Evolutionary conservation across 2,797 vertebrate genomes (phyloP), one percentile per base, ranked within the genome.

Genomic region (Hippocampus kuda): DNA sequence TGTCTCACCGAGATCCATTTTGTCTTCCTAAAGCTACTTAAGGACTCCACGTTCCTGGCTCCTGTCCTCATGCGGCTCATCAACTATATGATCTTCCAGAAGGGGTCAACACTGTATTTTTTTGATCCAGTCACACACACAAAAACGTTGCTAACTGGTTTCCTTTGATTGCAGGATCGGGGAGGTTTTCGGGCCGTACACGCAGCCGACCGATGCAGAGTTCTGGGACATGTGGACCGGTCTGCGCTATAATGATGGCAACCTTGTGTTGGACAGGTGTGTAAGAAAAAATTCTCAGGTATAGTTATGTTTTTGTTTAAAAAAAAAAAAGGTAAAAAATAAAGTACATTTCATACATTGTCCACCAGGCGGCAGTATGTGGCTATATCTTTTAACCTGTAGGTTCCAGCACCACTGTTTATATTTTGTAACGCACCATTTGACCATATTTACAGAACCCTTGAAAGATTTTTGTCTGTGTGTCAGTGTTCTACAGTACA

Each of bases 161-260:
- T 27, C 1, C 26, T 61, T 27, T 1, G 15, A 1, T 5, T 42
- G 9, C 12, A 99, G 96, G 65, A 89, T 98, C 0, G 84, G 91
- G 1, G 93, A 94, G 0, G 95, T 98, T 66, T 99, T 98, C 0
- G 96, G 96, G 42, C 96, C 96, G 0, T 92, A 95, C 82, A 98
- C 96, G 0, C 94, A 97, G 78, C 97, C 95, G 44, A 93, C 94
- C 0, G 93, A 94, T 9, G 90, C 92, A 0, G 95, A 98, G 67
- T 90, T 91, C 73, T 98, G 96, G 96, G 96, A 98, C 83, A 99
- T 98, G 94, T 99, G 96, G 96, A 92, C 93, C 0, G 88, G 85
- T 0, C 73, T 98, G 51, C 88, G 94, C 79, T 92, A 91, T 73
- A 98, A 98, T 0, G 95, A 99, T 0, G 95, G 96, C 41, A 96